These are phyloP conservation scores for Alloplasta piceator DNA, from an alignment of 2,888 invertebrate genomes.

Conservation along the genomic window DNA sequence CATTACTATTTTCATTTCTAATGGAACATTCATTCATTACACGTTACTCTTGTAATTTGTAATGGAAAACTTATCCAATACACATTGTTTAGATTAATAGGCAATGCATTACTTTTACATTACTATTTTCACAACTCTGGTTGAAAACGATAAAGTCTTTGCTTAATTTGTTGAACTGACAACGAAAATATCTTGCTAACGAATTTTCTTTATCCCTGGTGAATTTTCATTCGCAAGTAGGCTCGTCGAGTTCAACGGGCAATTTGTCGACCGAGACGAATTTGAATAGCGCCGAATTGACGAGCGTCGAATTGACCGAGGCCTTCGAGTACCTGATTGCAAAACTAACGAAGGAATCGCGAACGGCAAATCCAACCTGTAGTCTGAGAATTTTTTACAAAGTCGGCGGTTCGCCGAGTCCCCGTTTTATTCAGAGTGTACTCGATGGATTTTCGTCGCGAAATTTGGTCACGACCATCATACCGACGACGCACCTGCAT, in stretches of 20 bases:
- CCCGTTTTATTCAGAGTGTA: constrained; percentile 80
- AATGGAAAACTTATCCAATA: too few species aligned
- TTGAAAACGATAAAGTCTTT: too few species aligned
- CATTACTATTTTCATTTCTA: too few species aligned
- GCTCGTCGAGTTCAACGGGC: constrained; percentile 81
- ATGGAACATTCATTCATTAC: too few species aligned
- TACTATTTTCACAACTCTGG: too few species aligned
- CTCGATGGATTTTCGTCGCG: constrained; percentile 78
- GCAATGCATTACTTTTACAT: too few species aligned
- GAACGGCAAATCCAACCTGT: constrained; percentile 86
- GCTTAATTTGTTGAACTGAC: background rate
- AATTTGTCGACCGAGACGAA: constrained; percentile 79
- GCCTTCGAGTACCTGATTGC: constrained; percentile 85
- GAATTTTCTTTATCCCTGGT: background rate
- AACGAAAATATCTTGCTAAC: background rate
- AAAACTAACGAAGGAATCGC: constrained; percentile 85
- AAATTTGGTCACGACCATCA: constrained; percentile 88
- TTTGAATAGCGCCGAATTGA: constrained; percentile 81
- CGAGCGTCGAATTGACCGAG: constrained; percentile 84
- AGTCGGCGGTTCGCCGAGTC: constrained; percentile 85
- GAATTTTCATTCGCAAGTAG: constrained; percentile 65
- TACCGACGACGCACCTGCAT: constrained; percentile 92
- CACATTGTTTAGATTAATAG: too few species aligned
- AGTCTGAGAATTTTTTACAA: constrained; percentile 92
- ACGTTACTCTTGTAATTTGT: too few species aligned